Conservation (phyloP, 2,113 vertebrate genomes). For the Hyaena hyaena region DNA sequence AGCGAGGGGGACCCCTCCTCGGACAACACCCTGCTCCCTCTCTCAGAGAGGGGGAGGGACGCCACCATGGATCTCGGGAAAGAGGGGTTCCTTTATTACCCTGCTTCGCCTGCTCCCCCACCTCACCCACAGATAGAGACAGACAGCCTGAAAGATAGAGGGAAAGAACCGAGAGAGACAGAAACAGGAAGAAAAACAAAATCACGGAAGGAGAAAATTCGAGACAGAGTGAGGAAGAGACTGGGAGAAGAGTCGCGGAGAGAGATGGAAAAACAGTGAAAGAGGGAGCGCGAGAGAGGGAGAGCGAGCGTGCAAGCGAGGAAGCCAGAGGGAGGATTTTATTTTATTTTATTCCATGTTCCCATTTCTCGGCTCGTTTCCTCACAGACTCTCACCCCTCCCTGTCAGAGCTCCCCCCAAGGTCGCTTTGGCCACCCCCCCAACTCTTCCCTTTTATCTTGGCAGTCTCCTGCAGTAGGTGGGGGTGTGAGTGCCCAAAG, state of each 20-base stretch:
- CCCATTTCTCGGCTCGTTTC: slow-evolving; percentile 82
- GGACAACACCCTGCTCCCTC: slow-evolving; percentile 54
- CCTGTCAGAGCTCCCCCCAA: slow-evolving; percentile 43
- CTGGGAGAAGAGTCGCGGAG: neutral
- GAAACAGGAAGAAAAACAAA: neutral
- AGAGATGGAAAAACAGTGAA: neutral
- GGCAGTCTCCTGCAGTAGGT: neutral
- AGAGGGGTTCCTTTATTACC: neutral
- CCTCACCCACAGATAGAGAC: neutral
- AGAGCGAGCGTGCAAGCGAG: neutral
- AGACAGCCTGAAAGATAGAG: neutral
- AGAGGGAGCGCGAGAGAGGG: neutral
- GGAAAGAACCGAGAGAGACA: neutral
- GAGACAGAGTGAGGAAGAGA: slow-evolving; percentile 38
- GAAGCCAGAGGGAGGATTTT: slow-evolving; percentile 78
- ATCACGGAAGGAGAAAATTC: slow-evolving; percentile 3
- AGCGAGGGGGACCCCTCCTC: neutral
- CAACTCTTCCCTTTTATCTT: slow-evolving; percentile 81
- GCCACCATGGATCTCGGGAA: neutral
- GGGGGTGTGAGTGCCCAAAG: neutral
- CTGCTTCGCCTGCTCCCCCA: neutral
- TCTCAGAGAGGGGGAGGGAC: neutral
- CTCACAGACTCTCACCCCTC: slow-evolving; percentile 41
- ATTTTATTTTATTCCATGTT: slow-evolving; percentile 78
- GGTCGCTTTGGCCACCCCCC: slow-evolving; percentile 32